Evolutionary conservation across 1,140 invertebrate genomes (phyloP), one percentile per base, ranked within the genome.

Genomic region (Chironomus tepperi): DNA sequence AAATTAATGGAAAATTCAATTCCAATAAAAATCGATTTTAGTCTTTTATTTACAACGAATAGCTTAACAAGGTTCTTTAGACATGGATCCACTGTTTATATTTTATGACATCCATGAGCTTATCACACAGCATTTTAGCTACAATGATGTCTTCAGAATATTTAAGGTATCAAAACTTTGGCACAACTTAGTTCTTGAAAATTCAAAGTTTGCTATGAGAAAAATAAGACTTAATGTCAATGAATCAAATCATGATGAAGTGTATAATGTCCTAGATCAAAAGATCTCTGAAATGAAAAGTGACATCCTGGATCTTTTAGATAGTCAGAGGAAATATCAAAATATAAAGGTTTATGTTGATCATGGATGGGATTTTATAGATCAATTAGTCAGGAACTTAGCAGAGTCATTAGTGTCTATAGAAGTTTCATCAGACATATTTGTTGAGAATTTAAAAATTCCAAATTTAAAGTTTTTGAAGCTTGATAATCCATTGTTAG

Each of bases 131-230:
- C 47, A 57, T 15, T 57, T 57, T 57, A 57, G 12, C 3, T 57
- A 57, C n/a, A 15, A 15, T n/a, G 47, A 57, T 5, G 15, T 57
- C 12, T 57, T 57, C 15, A 12, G 47, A 5, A 5, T 57, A 5
- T 57, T 15, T 15, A 57, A 57, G 15, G 47, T 57, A n/a, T 57
- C 47, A 57, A 57, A n/a, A 57, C 12, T 12, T 15, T 57, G 47
- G 47, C 47, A 57, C n/a, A n/a, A 57, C 12, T 57, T 57, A 15
- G 15, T 57, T 57, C 47, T 57, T 0, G n/a, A 57, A 5, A 57
- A 57, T 15, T 57, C 47, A 57, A 57, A 57, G 15, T 57, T 57
- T 57, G 47, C 47, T n/a, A 57, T 57, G 47, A 57, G 47, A 57
- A 57, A 57, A 57, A 57, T 57, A n/a, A 5, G 12, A n/a, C n/a